phyloP scores from a whole-genome alignment of 2,797 vertebrate genomes.

The Phalanger gymnotis region DNA sequence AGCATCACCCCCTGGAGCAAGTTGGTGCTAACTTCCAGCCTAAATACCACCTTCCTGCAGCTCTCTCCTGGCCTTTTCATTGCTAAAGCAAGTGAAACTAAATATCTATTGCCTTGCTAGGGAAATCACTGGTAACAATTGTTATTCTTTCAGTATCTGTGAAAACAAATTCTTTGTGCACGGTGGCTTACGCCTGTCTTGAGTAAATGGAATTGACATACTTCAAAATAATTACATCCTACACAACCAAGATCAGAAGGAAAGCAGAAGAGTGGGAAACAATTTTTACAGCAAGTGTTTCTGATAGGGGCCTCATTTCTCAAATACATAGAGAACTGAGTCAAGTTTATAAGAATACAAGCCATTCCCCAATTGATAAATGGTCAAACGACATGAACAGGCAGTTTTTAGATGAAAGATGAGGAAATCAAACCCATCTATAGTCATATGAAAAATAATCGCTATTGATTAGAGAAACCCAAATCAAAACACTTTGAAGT shows the following conservation, averaged over 20 bases:
- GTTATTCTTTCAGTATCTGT: constrained; percentile 20
- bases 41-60: not conserved
- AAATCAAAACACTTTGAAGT: not conserved
- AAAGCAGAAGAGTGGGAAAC: not conserved
- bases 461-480: not conserved
- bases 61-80: not conserved
- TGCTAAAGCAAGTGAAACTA: not conserved
- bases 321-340: not conserved
- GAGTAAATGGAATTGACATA: not conserved
- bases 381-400: not conserved
- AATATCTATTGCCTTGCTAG: not conserved
- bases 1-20: not conserved
- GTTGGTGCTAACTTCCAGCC: not conserved
- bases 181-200: not conserved
- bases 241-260: not conserved
- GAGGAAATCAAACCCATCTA: too few relatives aligned
- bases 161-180: not conserved
- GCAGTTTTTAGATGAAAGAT: not conserved
- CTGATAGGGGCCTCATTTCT: not conserved
- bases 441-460: not conserved
- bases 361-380: not conserved
- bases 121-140: not conserved
- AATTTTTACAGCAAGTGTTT: not conserved
- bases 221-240: not conserved
- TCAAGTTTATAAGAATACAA: not conserved